A percentile compares a stretch with the other conserved stretches of the same genome.
phyloP scores from a whole-genome alignment of 2,113 vertebrate genomes.

The Pseudorectes ferrugineus region DNA sequence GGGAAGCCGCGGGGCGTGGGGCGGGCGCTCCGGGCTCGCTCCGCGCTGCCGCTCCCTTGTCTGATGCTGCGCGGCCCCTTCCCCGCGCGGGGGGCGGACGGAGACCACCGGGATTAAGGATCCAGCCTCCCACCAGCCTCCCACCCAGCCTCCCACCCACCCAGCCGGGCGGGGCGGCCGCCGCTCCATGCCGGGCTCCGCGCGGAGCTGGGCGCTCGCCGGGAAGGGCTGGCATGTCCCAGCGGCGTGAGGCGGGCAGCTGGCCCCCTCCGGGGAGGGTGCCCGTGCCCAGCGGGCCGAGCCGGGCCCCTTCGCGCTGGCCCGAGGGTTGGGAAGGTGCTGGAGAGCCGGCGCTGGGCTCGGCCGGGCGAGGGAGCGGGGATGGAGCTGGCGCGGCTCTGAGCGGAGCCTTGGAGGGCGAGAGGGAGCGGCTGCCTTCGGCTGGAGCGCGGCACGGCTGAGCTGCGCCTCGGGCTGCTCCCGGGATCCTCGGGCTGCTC shows the following conservation, averaged over 20 bases:
- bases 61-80: neutral
- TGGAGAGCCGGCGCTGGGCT: neutral
- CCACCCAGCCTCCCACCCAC: neutral
- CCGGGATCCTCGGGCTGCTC: fast-evolving
- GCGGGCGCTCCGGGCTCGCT: neutral
- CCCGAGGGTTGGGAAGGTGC: neutral
- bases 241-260: neutral
- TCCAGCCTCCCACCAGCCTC: neutral
- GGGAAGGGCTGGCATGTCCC: neutral
- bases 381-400: neutral
- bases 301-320: neutral
- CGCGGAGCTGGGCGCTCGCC: neutral
- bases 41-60: neutral
- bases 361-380: neutral
- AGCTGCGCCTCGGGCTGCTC: neutral
- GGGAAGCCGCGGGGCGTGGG: neutral
- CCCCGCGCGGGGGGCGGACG: neutral
- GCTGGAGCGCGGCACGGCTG: neutral
- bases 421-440: neutral
- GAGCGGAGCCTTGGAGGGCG: neutral
- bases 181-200: conserved; percentile 1
- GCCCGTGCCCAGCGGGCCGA: neutral
- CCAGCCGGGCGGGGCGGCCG: too few species aligned
- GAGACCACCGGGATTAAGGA: neutral
- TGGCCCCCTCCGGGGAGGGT: neutral